Evolutionary conservation across 2,113 vertebrate genomes (phyloP), one percentile per base, ranked within the genome.

Genomic region (Columba janthina): DNA sequence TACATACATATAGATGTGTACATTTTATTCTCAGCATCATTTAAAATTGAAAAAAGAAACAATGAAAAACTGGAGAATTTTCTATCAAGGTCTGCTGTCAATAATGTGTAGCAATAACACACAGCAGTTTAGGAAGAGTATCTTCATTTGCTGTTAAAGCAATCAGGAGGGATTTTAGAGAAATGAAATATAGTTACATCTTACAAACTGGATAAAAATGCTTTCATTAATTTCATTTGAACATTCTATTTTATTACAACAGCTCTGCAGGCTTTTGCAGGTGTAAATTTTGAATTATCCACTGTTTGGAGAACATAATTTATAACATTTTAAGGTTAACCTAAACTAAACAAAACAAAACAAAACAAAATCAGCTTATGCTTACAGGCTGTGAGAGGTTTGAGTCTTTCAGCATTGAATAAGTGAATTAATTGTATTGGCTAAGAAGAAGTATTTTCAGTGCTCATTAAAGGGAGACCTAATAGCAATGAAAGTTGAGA

Each of bases 211-310:
- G 32, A 36, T 72, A 94, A 90, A n/a, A 79, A 72, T 84, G 34
- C 3, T 94, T 96, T 93, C 66, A 88, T 88, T 89, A 86, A 80
- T 90, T 92, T 87, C 3, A 46, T 72, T 84, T 91, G 10, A 64
- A 67, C 67, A 72, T 87, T 87, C 72, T 38, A 72, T 86, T 89
- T 78, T 31, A 66, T 78, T 93, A 72, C n/a, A 87, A 72, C 10
- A 83, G 10, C 32, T 79, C 51, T 61, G 73, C 36, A 91, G 58
- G 73, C 15, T 81, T 73, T 46, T 88, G 22, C 57, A 90, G 29
- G 40, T 89, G 73, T 80, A 65, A 79, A 72, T 60, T 85, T 69
- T 89, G 56, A 85, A 67, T 85, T 72, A 69, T 9, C 15, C 17
- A 50, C 15, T 61, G 70, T 29, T 20, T 80, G 29, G 12, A 79